A percentile compares a stretch with the other conserved stretches of the same genome.
Conservation (phyloP, 2,888 invertebrate genomes). For the Andrena praecox region DNA sequence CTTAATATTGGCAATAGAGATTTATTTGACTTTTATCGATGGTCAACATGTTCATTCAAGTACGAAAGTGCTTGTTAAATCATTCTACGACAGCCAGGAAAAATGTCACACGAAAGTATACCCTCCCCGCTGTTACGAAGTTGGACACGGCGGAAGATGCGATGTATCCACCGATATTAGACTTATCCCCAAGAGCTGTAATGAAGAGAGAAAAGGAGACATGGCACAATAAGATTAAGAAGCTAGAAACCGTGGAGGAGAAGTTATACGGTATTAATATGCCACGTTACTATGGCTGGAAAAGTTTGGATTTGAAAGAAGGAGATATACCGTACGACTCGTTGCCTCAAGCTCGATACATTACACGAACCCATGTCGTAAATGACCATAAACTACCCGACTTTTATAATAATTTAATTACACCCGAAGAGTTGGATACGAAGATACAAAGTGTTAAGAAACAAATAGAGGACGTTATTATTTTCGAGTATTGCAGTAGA, state of each 20-base stretch:
- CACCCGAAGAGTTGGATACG: conserved; percentile 84
- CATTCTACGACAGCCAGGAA: conserved; percentile 18
- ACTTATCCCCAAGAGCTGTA: conserved; percentile 86
- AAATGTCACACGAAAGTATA: conserved; percentile 34
- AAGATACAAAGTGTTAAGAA: conserved; percentile 86
- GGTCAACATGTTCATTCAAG: conserved; percentile 27
- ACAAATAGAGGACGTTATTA: conserved; percentile 88
- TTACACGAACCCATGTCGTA: conserved; percentile 92
- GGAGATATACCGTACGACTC: conserved; percentile 88
- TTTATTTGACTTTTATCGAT: neutral
- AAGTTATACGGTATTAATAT: conserved; percentile 94
- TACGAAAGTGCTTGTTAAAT: conserved; percentile 29
- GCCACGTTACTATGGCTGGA: conserved; percentile 93
- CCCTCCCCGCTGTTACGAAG: neutral
- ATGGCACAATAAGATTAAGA: conserved; percentile 88
- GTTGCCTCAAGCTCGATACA: conserved; percentile 89
- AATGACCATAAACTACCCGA: conserved; percentile 87
- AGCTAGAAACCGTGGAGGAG: conserved; percentile 91
- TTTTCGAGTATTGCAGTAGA: conserved; percentile 87
- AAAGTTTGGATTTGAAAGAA: conserved; percentile 88
- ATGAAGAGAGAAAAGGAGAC: conserved; percentile 85
- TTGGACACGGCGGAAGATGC: neutral
- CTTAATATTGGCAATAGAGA: neutral
- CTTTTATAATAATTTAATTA: conserved; percentile 85
- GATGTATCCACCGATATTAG: conserved; percentile 88